Conservation (phyloP, 2,888 invertebrate species). For the Erpobdella octoculata region DNA sequence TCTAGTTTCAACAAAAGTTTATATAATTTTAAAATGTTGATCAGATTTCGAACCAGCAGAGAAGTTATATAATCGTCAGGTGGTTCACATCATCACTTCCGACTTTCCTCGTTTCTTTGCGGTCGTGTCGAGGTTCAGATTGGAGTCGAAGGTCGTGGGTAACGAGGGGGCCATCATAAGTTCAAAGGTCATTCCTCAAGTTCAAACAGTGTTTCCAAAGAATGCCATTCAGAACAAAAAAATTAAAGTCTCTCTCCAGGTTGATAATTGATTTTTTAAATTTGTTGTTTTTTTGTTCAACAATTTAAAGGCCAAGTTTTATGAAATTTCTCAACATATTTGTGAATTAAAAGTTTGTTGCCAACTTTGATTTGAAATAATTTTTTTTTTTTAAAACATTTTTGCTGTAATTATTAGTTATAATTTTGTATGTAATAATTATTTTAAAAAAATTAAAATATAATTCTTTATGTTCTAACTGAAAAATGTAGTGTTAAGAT, state of each 20-base stretch:
- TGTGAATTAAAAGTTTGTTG: too few species aligned
- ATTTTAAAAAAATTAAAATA: not conserved
- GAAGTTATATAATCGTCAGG: constrained; percentile 79
- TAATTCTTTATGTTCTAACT: too few species aligned
- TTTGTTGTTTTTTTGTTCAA: not conserved
- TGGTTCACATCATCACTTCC: constrained; percentile 89
- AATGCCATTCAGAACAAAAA: constrained; percentile 98
- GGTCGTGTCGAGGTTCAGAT: constrained; percentile 60
- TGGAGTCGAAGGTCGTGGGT: constrained; percentile 62
- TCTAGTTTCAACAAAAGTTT: not conserved
- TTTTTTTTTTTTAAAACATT: too few species aligned
- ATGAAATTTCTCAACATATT: too few species aligned
- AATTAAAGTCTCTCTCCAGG: constrained; percentile 97
- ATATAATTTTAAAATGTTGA: too few species aligned
- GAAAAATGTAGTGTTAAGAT: too few species aligned
- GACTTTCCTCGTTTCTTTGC: constrained; percentile 99
- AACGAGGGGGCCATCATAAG: constrained; percentile 98
- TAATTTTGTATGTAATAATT: not conserved
- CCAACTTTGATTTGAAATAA: too few species aligned
- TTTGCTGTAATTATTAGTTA: not conserved
- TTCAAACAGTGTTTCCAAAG: constrained; percentile 97
- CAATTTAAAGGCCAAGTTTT: not conserved
- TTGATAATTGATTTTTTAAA: constrained; percentile 58
- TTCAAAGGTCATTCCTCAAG: constrained; percentile 95
- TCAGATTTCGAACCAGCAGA: constrained; percentile 39